Conservation (phyloP, 2,113 vertebrate genomes). For the Ibidorhyncha struthersii region DNA sequence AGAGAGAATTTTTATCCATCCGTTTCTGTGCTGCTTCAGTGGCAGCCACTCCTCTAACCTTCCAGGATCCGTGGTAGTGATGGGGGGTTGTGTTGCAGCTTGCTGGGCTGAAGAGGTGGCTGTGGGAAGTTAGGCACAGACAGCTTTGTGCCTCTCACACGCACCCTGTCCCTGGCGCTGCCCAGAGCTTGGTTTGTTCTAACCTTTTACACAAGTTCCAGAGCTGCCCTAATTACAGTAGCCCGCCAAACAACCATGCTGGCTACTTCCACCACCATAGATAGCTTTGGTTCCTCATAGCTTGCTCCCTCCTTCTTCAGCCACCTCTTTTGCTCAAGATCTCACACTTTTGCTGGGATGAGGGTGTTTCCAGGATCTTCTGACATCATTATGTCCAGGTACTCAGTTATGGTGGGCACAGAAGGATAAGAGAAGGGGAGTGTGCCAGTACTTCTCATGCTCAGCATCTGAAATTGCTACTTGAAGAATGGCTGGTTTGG, state of each 20-base stretch:
- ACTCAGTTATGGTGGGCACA: background rate
- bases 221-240: background rate
- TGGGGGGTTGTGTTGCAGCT: background rate
- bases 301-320: background rate
- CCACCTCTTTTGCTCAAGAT: background rate
- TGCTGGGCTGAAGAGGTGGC: background rate
- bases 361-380: background rate
- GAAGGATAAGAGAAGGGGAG: background rate
- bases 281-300: background rate
- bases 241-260: background rate
- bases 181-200: background rate
- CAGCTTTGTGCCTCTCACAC: background rate
- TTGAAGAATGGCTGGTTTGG: background rate
- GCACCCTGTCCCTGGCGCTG: background rate
- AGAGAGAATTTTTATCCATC: background rate
- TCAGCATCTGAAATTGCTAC: background rate
- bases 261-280: background rate
- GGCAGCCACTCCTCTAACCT: background rate
- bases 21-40: background rate
- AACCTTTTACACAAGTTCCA: background rate
- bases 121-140: background rate
- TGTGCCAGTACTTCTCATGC: background rate
- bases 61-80: background rate
- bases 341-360: background rate
- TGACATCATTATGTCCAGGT: background rate